Conservation (phyloP, 2,888 invertebrate species). For the Trileptium ribeirensis region DNA sequence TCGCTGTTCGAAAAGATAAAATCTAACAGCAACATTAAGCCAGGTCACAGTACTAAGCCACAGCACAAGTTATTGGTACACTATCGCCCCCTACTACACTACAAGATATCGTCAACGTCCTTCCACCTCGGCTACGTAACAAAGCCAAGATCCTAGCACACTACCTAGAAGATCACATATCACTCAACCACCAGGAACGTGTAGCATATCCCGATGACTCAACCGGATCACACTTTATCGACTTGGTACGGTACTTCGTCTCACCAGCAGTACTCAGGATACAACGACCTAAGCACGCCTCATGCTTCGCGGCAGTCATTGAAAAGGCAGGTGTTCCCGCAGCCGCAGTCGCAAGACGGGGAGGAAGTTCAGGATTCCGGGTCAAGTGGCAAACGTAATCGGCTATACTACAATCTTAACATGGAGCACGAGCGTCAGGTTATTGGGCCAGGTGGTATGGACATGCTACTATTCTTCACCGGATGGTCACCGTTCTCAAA, state of each 20-base stretch:
- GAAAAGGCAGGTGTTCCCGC: not conserved
- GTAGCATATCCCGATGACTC: not conserved
- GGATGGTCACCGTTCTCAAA: no score
- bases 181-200: not conserved
- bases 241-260: not conserved
- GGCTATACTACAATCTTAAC: no score
- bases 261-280: not conserved
- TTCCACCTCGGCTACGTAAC: not conserved
- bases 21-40: no score
- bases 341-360: no score
- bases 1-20: not conserved
- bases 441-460: no score
- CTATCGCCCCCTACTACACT: not conserved
- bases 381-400: no score
- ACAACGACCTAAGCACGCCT: not conserved
- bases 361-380: no score
- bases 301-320: not conserved
- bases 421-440: no score
- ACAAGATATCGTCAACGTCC: not conserved
- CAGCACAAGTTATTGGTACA: no score
- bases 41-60: no score
- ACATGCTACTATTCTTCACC: no score
- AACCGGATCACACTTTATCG: not conserved
- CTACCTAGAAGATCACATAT: conserved; percentile 5
- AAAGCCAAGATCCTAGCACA: not conserved